Evolutionary conservation across 2,888 invertebrate genomes (phyloP), one percentile per base, ranked within the genome.

Genomic region (Drosophila anceps): DNA sequence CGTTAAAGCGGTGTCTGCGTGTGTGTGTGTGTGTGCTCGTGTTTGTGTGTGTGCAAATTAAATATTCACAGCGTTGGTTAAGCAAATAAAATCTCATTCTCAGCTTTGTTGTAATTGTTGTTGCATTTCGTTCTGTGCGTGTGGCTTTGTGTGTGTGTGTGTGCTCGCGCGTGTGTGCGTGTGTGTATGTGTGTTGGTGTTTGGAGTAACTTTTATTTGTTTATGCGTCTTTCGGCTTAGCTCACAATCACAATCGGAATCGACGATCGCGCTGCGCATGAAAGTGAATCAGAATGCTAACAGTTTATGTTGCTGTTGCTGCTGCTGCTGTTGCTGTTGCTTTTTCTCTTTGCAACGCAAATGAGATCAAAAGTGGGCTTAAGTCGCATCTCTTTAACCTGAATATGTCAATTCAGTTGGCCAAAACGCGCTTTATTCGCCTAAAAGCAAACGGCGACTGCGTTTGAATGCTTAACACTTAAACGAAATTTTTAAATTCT

Each of bases 321-420:
- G 61, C 43, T 69, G 69, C 62, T 71, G 54, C 53, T 61, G 48
- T 51, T 66, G 31, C 37, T 59, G 31, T 65, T 54, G 31, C 41
- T 68, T 7, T 51, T 63, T 53, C 60, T 88, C 70, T 80, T 77
- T 83, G 83, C 76, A 78, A 83, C 81, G 75, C 81, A 88, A 86
- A 87, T 88, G 84, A 87, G 84, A 87, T 84, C 82, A 87, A 87
- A 88, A 88, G 86, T 87, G 81, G 88, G 84, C 77, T 88, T 85
- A 81, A 78, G 79, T 78, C 76, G 84, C 82, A 87, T 84, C 84
- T 88, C 69, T 84, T 87, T 88, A 87, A 86, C 86, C 86, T 78
- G 54, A 88, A 87, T 88, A 80, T 79, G 80, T 78, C 77, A 73
- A 51, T 44, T 50, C 43, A 68, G 50, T 78, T 78, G 61, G 76